Conservation (phyloP, 2,888 invertebrate genomes). For the Macaria liturata region DNA sequence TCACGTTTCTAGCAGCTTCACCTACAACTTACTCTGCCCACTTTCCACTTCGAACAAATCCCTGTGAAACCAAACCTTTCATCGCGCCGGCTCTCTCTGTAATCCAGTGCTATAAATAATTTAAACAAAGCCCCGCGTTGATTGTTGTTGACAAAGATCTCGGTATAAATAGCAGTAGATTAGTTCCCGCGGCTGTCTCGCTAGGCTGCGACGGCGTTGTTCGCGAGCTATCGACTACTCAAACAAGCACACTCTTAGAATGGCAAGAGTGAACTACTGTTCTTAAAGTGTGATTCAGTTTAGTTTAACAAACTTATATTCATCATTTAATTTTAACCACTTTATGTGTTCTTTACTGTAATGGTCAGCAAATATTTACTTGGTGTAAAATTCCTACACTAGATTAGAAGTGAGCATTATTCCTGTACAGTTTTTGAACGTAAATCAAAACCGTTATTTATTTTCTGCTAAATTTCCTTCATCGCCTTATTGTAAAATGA, state of each 20-base stretch:
- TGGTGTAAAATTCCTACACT: too few species aligned
- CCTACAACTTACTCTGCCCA: too few species aligned
- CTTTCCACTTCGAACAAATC: not conserved
- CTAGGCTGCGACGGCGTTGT: constrained; percentile 3
- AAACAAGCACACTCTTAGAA: constrained; percentile 1
- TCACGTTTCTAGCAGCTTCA: not conserved
- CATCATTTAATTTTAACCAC: too few species aligned
- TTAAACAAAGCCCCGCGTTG: constrained; percentile 45
- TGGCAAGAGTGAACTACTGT: not conserved
- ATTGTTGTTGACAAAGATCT: constrained; percentile 49
- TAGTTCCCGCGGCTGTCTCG: constrained; percentile 26
- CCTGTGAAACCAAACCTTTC: constrained; percentile 4
- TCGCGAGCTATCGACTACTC: constrained; percentile 1
- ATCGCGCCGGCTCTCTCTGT: constrained; percentile 17
- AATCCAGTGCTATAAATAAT: constrained; percentile 43
- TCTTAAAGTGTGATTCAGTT: too few species aligned
- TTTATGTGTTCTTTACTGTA: too few species aligned
- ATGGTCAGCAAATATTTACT: too few species aligned
- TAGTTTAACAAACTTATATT: too few species aligned
- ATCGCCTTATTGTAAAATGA: too few species aligned
- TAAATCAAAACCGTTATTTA: too few species aligned
- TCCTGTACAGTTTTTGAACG: too few species aligned
- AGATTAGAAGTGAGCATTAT: too few species aligned
- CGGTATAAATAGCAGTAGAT: constrained; percentile 50
- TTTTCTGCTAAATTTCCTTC: too few species aligned